These are phyloP conservation scores for Psettodes erumei DNA, from an alignment of 2,113 vertebrate genomes.

Conservation along the genomic window DNA sequence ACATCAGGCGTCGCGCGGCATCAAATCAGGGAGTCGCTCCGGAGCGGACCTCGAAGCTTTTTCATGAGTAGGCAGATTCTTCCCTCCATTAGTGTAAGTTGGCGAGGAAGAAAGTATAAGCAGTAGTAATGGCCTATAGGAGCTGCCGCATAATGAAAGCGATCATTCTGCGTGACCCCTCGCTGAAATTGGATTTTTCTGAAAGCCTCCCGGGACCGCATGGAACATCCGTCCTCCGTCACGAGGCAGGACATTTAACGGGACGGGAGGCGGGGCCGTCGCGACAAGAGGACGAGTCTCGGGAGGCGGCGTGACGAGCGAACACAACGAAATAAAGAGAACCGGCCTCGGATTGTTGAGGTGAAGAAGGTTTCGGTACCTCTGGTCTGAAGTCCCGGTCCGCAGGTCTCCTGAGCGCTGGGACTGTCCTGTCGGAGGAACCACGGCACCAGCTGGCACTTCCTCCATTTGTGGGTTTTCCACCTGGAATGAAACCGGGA, in stretches of 20 bases:
- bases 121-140: conserved; percentile 56
- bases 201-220: conserved; percentile 50
- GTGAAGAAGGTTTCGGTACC: conserved; percentile 77
- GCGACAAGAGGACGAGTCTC: conserved; percentile 54
- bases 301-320: conserved; percentile 15
- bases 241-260: conserved; percentile 18
- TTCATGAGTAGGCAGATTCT: conserved; percentile 41
- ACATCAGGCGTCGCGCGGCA: conserved; percentile 24
- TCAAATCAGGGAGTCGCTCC: conserved; percentile 34
- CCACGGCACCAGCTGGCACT: conserved; percentile 96
- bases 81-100: conserved; percentile 41
- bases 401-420: conserved; percentile 92
- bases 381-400: conserved; percentile 94
- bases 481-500: conserved; percentile 83
- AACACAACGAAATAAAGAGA: conserved; percentile 11
- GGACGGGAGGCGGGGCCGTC: too few relatives aligned
- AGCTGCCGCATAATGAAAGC: conserved; percentile 65
- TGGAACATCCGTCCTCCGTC: conserved; percentile 29
- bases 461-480: conserved; percentile 98
- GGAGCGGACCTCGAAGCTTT: conserved; percentile 24
- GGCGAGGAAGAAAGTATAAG: conserved; percentile 40
- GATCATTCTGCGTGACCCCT: conserved; percentile 72
- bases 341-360: too few relatives aligned
- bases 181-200: conserved; percentile 70
- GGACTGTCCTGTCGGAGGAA: conserved; percentile 88